Conservation (phyloP, 2,113 vertebrate genomes). For the Charina bottae region DNA sequence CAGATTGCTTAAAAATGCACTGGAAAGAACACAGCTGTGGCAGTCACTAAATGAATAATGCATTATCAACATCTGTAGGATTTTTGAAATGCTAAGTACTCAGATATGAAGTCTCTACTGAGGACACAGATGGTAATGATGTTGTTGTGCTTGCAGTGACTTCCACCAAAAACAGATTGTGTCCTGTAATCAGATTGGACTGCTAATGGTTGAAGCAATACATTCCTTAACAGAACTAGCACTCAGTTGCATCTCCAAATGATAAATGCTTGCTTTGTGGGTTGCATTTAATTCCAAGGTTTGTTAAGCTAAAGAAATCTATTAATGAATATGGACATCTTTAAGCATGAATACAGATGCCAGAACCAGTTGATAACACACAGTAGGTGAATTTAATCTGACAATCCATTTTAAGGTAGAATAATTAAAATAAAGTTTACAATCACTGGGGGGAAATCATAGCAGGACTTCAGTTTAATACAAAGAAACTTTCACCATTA, state of each 20-base stretch:
- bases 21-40: constrained; percentile 65
- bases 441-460: constrained; percentile 7
- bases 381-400: constrained; percentile 55
- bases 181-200: constrained; percentile 44
- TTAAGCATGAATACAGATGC: constrained; percentile 51
- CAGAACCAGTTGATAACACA: constrained; percentile 41
- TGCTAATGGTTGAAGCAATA: constrained; percentile 51
- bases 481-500: constrained; percentile 15
- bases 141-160: constrained; percentile 42
- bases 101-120: constrained; percentile 49
- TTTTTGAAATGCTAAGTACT: constrained; percentile 65
- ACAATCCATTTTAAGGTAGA: constrained; percentile 45
- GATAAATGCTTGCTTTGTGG: constrained; percentile 53
- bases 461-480: neutral
- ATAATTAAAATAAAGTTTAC: constrained; percentile 61
- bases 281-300: constrained; percentile 63
- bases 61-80: constrained; percentile 67
- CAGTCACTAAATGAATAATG: constrained; percentile 63
- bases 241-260: constrained; percentile 23
- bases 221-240: constrained; percentile 36
- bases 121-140: constrained; percentile 54
- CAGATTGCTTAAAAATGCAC: constrained; percentile 62
- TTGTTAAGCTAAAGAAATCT: constrained; percentile 62
- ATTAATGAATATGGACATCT: constrained; percentile 56
- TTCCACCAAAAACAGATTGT: constrained; percentile 35